phyloP scores from a whole-genome alignment of 64 coral and sea anemone species.

The Platygyra sinensis region DNA sequence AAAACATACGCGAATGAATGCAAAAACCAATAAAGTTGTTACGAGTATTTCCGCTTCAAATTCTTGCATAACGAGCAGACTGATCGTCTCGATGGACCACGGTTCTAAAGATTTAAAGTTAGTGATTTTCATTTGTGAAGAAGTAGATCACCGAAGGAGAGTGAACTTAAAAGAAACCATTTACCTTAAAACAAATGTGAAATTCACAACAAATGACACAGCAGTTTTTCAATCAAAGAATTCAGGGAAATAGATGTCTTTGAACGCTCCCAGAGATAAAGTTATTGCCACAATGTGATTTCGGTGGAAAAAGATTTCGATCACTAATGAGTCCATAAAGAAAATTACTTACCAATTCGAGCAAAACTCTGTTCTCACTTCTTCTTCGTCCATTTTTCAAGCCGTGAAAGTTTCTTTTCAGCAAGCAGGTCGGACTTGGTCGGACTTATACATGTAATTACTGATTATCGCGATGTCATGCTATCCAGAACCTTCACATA shows the following conservation, averaged over 20 bases:
- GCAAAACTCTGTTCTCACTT: not conserved
- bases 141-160: not conserved
- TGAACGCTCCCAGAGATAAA: not conserved
- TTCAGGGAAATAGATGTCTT: not conserved
- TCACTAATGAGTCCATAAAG: not conserved
- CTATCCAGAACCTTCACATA: not conserved
- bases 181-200: not conserved
- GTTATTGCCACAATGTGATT: not conserved
- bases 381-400: constrained; percentile 22
- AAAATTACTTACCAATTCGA: constrained; percentile 25
- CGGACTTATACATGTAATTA: not conserved
- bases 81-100: no score
- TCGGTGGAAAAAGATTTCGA: not conserved
- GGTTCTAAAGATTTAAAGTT: no score
- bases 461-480: not conserved
- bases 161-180: not conserved
- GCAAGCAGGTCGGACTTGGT: not conserved
- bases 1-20: not conserved
- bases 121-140: no score
- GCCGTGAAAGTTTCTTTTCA: not conserved
- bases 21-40: not conserved
- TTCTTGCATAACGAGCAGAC: not conserved
- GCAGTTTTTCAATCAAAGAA: constrained; percentile 9
- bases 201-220: not conserved
- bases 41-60: not conserved